A percentile compares a stretch with the other conserved stretches of the same genome.
Evolutionary conservation across 2,888 invertebrate species (phyloP).

Genomic region (Quadroppia sp.): DNA sequence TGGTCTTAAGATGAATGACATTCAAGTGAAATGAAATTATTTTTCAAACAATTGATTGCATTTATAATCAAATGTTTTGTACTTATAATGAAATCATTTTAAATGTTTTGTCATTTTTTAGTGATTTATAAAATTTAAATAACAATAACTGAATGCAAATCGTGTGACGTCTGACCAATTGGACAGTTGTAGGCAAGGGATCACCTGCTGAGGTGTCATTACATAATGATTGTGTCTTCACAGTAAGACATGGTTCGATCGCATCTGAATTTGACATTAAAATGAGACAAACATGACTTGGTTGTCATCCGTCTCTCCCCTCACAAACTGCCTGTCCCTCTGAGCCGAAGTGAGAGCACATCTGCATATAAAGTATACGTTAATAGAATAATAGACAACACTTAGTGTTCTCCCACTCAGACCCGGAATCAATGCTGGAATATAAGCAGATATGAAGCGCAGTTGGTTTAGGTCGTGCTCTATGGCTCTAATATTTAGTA

Average conservation of each 20-base stretch:
- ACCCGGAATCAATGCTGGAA: not conserved
- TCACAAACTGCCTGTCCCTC: not conserved
- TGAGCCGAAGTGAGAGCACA: not conserved
- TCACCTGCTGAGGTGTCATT: slow-evolving; percentile 20
- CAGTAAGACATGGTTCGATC: not conserved
- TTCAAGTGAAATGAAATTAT: not conserved
- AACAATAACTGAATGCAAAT: not conserved
- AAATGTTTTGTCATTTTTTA: not conserved
- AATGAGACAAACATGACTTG: not conserved
- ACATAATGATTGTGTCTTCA: not conserved
- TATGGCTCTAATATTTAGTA: slow-evolving; percentile 16
- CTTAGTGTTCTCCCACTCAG: not conserved
- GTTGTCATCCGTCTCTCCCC: not conserved
- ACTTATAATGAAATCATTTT: not conserved
- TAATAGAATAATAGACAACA: slow-evolving; percentile 35
- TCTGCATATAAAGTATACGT: slow-evolving; percentile 33
- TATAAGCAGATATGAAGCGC: not conserved
- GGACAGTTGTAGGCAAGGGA: not conserved
- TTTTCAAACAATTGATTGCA: not conserved
- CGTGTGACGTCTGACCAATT: not conserved
- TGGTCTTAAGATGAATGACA: not conserved
- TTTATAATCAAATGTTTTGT: not conserved
- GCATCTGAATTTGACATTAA: slow-evolving; percentile 25
- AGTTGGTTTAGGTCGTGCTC: not conserved
- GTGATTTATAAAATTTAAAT: not conserved